These are phyloP conservation scores for Homalodisca vitripennis DNA, from an alignment of 1,140 invertebrate genomes.

Conservation along the genomic window DNA sequence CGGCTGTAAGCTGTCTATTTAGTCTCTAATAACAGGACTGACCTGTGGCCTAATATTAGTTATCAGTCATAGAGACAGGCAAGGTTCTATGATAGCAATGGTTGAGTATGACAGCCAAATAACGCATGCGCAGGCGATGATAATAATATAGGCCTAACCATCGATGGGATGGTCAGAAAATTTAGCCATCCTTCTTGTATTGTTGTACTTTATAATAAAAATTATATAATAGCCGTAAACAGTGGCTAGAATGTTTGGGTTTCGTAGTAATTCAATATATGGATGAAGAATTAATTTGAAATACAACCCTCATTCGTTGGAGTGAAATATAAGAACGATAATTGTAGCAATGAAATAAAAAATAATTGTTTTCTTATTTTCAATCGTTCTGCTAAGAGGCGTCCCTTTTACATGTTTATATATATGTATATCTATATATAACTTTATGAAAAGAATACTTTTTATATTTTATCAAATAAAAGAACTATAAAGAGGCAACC, in stretches of 20 bases:
- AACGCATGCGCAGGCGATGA: slow-evolving; percentile 61
- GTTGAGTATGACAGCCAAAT: slow-evolving; percentile 74
- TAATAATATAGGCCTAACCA: slow-evolving; percentile 59
- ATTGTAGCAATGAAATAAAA: slow-evolving; percentile 42
- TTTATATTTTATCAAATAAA: no score
- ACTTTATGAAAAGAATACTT: no score
- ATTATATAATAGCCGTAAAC: no score
- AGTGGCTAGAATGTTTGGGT: no score
- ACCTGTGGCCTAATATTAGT: slow-evolving; percentile 70
- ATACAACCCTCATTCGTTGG: slow-evolving; percentile 3
- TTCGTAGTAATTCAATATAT: no score
- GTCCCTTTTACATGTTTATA: no score
- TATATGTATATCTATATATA: no score
- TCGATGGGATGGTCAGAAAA: slow-evolving; percentile 56
- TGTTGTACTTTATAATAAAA: slow-evolving; percentile 39
- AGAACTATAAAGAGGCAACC: no score
- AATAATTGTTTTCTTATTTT: no score
- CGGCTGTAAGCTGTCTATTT: no score
- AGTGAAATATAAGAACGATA: slow-evolving; percentile 30
- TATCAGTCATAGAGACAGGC: slow-evolving; percentile 78
- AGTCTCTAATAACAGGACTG: slow-evolving; percentile 9
- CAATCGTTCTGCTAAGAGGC: no score
- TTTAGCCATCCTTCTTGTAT: slow-evolving; percentile 52
- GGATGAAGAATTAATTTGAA: slow-evolving; percentile 11
- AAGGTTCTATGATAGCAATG: slow-evolving; percentile 79